Conservation (phyloP, 2,888 invertebrate species). For the Drosophila cognata region DNA sequence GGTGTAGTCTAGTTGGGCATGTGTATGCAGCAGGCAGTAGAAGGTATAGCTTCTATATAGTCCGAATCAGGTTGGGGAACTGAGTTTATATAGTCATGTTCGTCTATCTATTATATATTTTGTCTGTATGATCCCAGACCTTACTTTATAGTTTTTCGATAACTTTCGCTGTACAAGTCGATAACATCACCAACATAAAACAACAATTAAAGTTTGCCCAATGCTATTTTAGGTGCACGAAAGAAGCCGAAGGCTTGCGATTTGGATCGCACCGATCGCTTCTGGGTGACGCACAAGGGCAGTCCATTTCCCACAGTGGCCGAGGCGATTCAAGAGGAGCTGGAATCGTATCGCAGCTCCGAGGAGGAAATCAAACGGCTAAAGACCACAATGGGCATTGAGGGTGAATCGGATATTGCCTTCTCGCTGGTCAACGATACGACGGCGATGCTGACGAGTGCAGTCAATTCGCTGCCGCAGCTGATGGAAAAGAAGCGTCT, state of each 20-base stretch:
- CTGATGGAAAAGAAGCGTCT: slow-evolving; percentile 98
- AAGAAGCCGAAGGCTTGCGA: slow-evolving; percentile 95
- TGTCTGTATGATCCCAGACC: background rate
- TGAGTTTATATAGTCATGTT: background rate
- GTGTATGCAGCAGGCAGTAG: background rate
- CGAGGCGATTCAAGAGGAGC: slow-evolving; percentile 98
- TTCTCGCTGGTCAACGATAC: slow-evolving; percentile 95
- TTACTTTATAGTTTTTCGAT: too few species aligned
- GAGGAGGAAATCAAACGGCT: slow-evolving; percentile 98
- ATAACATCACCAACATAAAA: background rate
- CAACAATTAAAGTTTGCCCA: background rate
- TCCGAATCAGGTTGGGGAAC: background rate
- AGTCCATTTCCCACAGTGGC: slow-evolving; percentile 97
- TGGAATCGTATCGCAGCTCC: slow-evolving; percentile 95
- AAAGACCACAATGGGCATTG: slow-evolving; percentile 97
- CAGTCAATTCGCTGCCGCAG: slow-evolving; percentile 98
- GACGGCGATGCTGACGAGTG: slow-evolving; percentile 96
- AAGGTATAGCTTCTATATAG: background rate
- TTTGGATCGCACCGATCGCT: slow-evolving; percentile 93
- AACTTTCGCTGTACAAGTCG: too few species aligned
- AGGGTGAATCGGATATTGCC: slow-evolving; percentile 94
- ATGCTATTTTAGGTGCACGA: slow-evolving; percentile 86
- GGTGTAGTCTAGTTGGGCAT: background rate
- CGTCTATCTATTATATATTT: too few species aligned
- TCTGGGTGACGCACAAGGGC: slow-evolving; percentile 97